Percentiles rank a stretch among this genome's conserved stretches.
These are phyloP conservation scores for Alca torda DNA, from an alignment of 2,797 vertebrate genomes.

Conservation along the genomic window DNA sequence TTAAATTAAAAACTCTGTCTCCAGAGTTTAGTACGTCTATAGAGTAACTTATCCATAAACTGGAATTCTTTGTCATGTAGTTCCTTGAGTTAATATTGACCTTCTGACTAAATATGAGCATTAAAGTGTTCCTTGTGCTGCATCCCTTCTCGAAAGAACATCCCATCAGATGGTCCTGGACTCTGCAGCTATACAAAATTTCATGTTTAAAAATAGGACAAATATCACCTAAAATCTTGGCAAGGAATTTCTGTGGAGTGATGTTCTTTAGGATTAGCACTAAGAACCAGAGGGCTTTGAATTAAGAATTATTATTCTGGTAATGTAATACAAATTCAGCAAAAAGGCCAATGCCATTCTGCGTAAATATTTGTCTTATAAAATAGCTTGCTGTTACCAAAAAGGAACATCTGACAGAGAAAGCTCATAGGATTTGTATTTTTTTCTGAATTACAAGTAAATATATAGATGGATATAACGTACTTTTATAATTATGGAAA, in stretches of 20 bases:
- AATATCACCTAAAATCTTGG: conserved; percentile 13
- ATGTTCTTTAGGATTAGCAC: conserved; percentile 12
- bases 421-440: background rate
- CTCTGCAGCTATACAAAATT: background rate
- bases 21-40: background rate
- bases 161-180: background rate
- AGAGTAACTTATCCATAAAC: background rate
- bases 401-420: background rate
- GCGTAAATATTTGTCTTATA: conserved; percentile 37
- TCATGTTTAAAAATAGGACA: conserved; percentile 17
- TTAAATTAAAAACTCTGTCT: background rate
- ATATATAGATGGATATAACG: background rate
- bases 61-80: background rate
- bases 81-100: conserved; percentile 41
- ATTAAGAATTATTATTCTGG: background rate
- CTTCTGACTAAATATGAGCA: conserved; percentile 23
- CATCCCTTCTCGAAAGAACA: background rate
- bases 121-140: background rate
- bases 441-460: background rate
- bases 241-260: background rate
- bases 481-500: background rate
- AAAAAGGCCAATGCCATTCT: background rate
- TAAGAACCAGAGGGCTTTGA: background rate
- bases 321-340: conserved; percentile 5
- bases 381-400: conserved; percentile 7